Evolutionary conservation across 2,113 vertebrate species (phyloP), one percentile per base, ranked within the genome.

Genomic region (Notarius lentiginosus): DNA sequence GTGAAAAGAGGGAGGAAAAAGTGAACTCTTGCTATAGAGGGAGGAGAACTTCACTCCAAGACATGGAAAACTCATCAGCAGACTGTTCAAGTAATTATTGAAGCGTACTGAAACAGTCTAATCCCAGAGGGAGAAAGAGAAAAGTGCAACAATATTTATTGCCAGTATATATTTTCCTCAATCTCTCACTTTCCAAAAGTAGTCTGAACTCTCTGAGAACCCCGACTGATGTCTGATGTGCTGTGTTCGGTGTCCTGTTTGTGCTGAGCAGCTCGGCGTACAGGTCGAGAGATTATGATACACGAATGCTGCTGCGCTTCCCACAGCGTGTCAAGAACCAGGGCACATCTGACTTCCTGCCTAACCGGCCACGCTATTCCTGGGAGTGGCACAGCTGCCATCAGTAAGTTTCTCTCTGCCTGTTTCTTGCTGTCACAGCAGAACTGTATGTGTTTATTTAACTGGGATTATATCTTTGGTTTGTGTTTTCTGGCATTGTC

Each of bases 341-440:
- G 95, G 98, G 98, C n/a, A 99, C 98, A 0, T 97, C 98, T 0
- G 98, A 99, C 92, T 99, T 99, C 90, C 94, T 98, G 83, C 98
- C 98, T 86, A 99, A 94, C 93, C 94, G 98, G 90, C 98, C 98
- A 30, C 96, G 98, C 90, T 99, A 99, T 88, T 96, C 97, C 72
- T 99, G 98, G 98, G 98, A 99, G 91, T 99, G 98, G 98, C 98
- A 99, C 96, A 99, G 98, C 90, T 99, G 98, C 95, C 98, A 99
- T 91, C 98, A 98, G 98, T 99, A 94, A 97, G 98, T 97, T 41
- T 82, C 90, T 58, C 27, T 81, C 49, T 86, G 87, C 81, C 58
- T 58, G 60, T 63, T 20, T 83, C 12, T 85, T 7, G 53, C 24
- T 60, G 2, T 14, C 12, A 63, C 17, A 63, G 22, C 12, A 30